Conservation (phyloP, 1,140 invertebrate species). For the Bathynomus jamesi region DNA sequence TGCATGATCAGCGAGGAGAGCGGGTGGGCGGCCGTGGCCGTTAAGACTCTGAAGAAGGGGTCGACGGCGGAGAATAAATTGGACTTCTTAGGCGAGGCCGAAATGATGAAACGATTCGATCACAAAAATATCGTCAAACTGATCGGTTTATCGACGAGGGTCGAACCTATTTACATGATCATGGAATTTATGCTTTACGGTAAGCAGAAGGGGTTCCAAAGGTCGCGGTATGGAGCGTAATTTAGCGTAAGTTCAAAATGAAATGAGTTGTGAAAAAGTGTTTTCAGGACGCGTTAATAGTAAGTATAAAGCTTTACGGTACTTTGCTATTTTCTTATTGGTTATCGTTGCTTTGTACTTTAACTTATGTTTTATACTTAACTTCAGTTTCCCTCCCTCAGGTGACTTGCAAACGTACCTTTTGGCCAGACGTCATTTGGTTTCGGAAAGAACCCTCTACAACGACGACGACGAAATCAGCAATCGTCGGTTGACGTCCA, state of each 20-base stretch:
- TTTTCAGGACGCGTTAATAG: too few species aligned
- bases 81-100: slow-evolving; percentile 88
- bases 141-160: slow-evolving; percentile 70
- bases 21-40: slow-evolving; percentile 57
- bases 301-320: too few species aligned
- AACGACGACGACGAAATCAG: slow-evolving; percentile 65
- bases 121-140: slow-evolving; percentile 84
- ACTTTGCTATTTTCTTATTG: too few species aligned
- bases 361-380: too few species aligned
- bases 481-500: slow-evolving; percentile 65
- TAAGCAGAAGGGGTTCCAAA: too few species aligned
- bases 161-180: slow-evolving; percentile 76
- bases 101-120: slow-evolving; percentile 83
- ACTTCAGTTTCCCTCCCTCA: too few species aligned
- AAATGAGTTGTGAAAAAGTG: too few species aligned
- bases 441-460: slow-evolving; percentile 56
- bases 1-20: slow-evolving; percentile 43
- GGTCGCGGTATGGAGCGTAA: too few species aligned
- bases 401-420: slow-evolving; percentile 80
- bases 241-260: too few species aligned
- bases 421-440: slow-evolving; percentile 69
- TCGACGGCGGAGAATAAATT: slow-evolving; percentile 75
- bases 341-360: too few species aligned
- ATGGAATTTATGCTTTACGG: slow-evolving; percentile 93
- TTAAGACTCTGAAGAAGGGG: slow-evolving; percentile 79